A percentile compares a stretch with the other conserved stretches of the same genome.
Conservation (phyloP, 2,797 vertebrate species). For the Petrocephalus sullivani region DNA sequence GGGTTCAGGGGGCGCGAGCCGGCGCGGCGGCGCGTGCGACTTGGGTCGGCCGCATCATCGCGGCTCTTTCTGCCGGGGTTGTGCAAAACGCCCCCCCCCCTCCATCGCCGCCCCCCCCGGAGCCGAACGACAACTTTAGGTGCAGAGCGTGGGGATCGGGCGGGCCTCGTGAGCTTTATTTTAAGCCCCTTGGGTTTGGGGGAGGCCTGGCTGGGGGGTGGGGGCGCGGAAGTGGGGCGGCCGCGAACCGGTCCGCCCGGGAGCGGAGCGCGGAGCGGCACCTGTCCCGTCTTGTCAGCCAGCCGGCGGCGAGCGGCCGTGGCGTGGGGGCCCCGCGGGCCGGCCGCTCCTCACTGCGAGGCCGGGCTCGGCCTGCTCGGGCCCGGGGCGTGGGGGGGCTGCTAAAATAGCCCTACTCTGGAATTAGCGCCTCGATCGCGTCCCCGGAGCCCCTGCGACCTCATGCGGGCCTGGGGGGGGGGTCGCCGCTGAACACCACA, state of each 20-base stretch:
- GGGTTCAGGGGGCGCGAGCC: too few species aligned
- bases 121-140: neutral
- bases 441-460: neutral
- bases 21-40: neutral
- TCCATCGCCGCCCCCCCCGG: neutral
- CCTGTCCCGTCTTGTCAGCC: neutral
- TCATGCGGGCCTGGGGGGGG: neutral
- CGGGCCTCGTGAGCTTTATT: conserved; percentile 56
- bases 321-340: neutral
- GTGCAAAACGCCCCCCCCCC: neutral
- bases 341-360: neutral
- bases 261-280: neutral
- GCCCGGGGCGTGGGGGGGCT: neutral
- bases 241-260: neutral
- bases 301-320: neutral
- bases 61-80: neutral
- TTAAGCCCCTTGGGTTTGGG: neutral
- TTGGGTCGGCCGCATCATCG: neutral
- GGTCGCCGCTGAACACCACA: neutral
- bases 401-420: neutral
- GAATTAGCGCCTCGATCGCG: neutral
- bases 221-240: neutral
- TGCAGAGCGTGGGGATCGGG: conserved; percentile 14
- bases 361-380: neutral
- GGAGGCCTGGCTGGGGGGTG: neutral